These are phyloP conservation scores for Dasypus novemcinctus DNA, from an alignment of 2,113 vertebrate species.

Conservation along the genomic window DNA sequence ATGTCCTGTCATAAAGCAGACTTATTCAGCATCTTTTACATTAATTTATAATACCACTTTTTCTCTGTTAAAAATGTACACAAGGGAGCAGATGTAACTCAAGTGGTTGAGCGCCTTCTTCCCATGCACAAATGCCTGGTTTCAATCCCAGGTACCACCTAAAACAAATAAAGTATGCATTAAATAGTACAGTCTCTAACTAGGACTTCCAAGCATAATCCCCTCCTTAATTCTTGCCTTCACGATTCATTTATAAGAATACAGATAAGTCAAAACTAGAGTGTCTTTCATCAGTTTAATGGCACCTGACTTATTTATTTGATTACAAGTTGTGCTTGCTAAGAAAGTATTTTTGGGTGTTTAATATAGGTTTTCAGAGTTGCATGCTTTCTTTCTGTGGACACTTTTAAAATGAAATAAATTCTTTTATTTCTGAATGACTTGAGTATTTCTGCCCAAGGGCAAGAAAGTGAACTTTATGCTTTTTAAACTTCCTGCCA, in stretches of 20 bases:
- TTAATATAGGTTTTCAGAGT: not conserved
- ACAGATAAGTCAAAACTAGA: not conserved
- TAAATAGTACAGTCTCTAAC: not conserved
- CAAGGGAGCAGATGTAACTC: no score
- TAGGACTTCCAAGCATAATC: not conserved
- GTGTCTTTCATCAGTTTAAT: not conserved
- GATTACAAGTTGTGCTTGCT: not conserved
- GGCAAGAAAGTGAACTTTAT: conserved; percentile 5
- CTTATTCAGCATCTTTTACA: not conserved
- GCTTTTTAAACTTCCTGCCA: not conserved
- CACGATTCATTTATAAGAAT: not conserved
- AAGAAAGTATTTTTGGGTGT: not conserved
- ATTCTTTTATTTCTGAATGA: not conserved
- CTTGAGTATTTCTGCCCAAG: not conserved
- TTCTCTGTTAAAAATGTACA: not conserved
- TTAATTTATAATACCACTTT: not conserved
- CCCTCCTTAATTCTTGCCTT: not conserved
- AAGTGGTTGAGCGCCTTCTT: no score
- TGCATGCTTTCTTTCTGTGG: not conserved
- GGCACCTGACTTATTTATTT: not conserved
- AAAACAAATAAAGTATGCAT: not conserved
- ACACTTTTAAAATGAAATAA: not conserved
- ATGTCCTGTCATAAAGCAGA: not conserved
- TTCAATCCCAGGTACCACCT: no score
- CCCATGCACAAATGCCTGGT: no score